phyloP scores from a whole-genome alignment of 2,797 vertebrate genomes.

The Enteromius mattozi region DNA sequence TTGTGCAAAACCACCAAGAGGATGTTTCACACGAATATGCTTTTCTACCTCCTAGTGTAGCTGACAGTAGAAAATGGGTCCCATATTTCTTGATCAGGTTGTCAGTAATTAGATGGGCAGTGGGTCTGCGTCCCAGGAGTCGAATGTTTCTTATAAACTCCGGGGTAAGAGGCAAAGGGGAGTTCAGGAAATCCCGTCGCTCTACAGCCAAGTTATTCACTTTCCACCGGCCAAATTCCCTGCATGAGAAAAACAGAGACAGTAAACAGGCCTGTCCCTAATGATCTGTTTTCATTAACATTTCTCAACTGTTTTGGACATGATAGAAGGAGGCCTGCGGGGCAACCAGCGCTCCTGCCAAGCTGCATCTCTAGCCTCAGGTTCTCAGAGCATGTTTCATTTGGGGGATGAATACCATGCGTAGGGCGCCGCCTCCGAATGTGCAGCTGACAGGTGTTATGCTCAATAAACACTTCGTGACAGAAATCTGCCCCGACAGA shows the following conservation, averaged over 20 bases:
- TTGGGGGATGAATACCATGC: conserved; percentile 44
- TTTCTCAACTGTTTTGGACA: conserved; percentile 24
- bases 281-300: conserved; percentile 54
- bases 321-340: conserved; percentile 32
- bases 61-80: conserved; percentile 94
- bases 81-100: conserved; percentile 99
- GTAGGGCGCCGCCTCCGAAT: conserved; percentile 40
- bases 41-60: conserved; percentile 92
- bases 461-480: conserved; percentile 65
- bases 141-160: conserved; percentile 95
- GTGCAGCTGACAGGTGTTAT: conserved; percentile 66
- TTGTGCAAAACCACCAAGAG: conserved; percentile 1
- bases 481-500: conserved; percentile 58
- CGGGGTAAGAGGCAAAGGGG: conserved; percentile 90
- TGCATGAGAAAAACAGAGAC: conserved; percentile 70
- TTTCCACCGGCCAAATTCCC: conserved; percentile 98
- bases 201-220: conserved; percentile 97
- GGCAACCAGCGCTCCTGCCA: conserved; percentile 18
- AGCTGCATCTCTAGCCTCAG: conserved; percentile 58
- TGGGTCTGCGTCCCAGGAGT: conserved; percentile 90
- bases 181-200: conserved; percentile 91
- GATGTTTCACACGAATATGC: conserved; percentile 7
- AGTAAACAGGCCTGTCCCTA: conserved; percentile 47
- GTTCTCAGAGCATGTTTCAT: conserved; percentile 34
- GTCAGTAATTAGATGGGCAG: conserved; percentile 92